Evolutionary conservation across 92 coral and sea anemone genomes (phyloP), one percentile per base, ranked within the genome.

Genomic region (Chrysogorgia sp.): DNA sequence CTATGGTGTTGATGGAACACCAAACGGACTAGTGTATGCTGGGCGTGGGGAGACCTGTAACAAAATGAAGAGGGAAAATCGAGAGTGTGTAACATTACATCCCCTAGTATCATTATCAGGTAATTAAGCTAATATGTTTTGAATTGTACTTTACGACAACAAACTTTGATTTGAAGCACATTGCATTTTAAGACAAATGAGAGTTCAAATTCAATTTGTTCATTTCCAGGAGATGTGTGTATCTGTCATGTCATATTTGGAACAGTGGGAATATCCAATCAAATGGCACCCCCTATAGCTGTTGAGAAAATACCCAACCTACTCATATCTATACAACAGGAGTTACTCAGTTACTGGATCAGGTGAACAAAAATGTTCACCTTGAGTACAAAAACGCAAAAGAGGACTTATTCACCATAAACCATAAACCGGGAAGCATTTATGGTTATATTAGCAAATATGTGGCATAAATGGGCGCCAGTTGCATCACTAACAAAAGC

Each of bases 1-100:
- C 12, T 61, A 61, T 61, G 67, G 67, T 61, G 41, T 61, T 20
- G 66, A 60, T 60, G 66, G 66, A 2, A 60, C 66, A 25, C 33
- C 33, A 2, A 25, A 15, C 24, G 66, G 66, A 2, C 15, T 60
- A 4, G 30, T 60, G 14, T 60, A 61, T 61, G 67, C 67, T 32
- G 67, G 67, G 1, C 34, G 40, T 25, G 67, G 67, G 17, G 66
- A 60, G 28, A 1, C 28, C 12, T 60, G 66, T 25, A 25, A 61
- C 24, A 30, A 1, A 7, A 20, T 58, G 8, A 10, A n/a, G 15
- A 1, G 15, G 5, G 29, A 58, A 34, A 61, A 61, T 17, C 4
- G 67, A 28, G 67, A 61, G 30, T 15, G 67, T 32, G 67, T 61
- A 25, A 61, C 40, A 5, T 24, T 61, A 10, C 40, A 61, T 22